Conservation (phyloP, 2,113 vertebrate species). For the Chaetodon auriga region DNA sequence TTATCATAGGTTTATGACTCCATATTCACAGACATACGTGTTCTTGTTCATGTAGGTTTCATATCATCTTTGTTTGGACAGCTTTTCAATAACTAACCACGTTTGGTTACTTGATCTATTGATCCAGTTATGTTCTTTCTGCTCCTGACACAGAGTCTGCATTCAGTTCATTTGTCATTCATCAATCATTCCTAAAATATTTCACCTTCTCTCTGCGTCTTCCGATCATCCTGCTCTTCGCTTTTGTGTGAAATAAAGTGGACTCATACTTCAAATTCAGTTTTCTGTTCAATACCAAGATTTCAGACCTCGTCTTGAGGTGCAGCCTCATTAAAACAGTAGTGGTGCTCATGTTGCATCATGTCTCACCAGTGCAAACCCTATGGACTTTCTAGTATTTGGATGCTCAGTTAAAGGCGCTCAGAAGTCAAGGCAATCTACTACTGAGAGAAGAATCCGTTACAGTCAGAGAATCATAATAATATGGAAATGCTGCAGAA, state of each 20-base stretch:
- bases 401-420: not conserved
- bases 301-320: not conserved
- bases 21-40: too few species aligned
- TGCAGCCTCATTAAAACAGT: conserved; percentile 4
- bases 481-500: conserved; percentile 17
- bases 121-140: too few species aligned
- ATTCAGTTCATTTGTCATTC: too few species aligned
- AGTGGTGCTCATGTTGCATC: conserved; percentile 9
- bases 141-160: too few species aligned
- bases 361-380: not conserved
- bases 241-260: not conserved
- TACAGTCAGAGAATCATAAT: conserved; percentile 6
- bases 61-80: not conserved
- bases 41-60: not conserved
- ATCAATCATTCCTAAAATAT: not conserved
- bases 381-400: not conserved
- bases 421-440: not conserved
- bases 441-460: not conserved
- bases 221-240: not conserved
- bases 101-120: not conserved
- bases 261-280: not conserved
- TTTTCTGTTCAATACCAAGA: not conserved
- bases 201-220: not conserved
- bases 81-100: not conserved
- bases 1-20: too few species aligned